Evolutionary conservation across 2,888 invertebrate genomes (phyloP), one percentile per base, ranked within the genome.

Genomic region (Andrena marginata): DNA sequence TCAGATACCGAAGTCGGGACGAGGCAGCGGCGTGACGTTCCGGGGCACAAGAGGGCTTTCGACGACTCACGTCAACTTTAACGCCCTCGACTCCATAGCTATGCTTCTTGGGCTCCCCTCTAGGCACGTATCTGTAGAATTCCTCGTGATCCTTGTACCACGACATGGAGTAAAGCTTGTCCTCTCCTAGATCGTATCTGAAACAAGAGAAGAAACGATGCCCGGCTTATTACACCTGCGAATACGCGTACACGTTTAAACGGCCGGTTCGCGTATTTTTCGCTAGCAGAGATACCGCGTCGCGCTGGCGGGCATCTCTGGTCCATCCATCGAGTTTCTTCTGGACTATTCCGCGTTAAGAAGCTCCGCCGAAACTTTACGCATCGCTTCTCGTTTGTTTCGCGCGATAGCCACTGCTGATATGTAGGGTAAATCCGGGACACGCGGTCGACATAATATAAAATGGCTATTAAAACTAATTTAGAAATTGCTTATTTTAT

Each of bases 141-240:
- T 95, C 95, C 84, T 94, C 94, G 89, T 94, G 92, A 89, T 95
- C 95, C 89, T 95, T 95, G 92, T 95, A 95, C 95, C 95, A 95
- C 74, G 94, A 93, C 69, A 95, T 94, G n/a, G 94, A 92, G 91
- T 95, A 95, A 49, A 95, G 92, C 72, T 91, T 92, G 77, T 94
- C 94, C 72, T 90, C 89, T 76, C 93, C 94, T 84, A 94, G 84
- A 75, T 94, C 94, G 90, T 94, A 95, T 67, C 94, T 94, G 92
- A 72, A 94, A 95, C 84, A 87, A 78, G 83, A 82, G 75, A 82
- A 51, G 60, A 64, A 68, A 71, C 70, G 64, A 33, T 23, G 73
- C 67, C 62, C 26, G 64, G 23, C 60, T 80, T 67, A 84, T 82
- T 73, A 65, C 16, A 31, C 23, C 13, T 49, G 26, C n/a, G 23